A percentile compares a stretch with the other conserved stretches of the same genome.
Conservation (phyloP, 2,797 vertebrate genomes). For the Eulemur albifrons region DNA sequence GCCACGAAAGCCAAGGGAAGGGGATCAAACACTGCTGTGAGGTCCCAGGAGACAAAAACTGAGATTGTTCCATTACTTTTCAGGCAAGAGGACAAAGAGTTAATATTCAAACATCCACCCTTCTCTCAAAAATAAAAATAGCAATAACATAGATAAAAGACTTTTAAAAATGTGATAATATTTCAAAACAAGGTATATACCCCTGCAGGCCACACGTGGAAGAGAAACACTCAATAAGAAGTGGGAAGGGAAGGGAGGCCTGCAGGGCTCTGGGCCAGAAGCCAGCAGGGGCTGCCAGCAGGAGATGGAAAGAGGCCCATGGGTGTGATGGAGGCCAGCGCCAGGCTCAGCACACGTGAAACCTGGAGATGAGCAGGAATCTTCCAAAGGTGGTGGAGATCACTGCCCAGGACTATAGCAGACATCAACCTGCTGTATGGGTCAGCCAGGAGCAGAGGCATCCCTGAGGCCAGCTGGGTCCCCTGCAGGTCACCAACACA, state of each 20-base stretch:
- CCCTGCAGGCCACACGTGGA: background rate
- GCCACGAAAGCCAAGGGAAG: background rate
- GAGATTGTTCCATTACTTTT: background rate
- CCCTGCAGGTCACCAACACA: fast-evolving
- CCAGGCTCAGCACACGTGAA: fast-evolving
- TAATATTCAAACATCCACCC: background rate
- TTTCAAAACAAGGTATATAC: background rate
- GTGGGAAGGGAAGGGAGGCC: background rate
- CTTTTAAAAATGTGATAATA: background rate
- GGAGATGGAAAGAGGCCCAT: background rate
- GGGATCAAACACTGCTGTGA: background rate
- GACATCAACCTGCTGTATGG: background rate
- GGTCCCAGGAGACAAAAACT: background rate
- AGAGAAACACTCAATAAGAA: background rate
- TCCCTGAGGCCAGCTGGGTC: fast-evolving
- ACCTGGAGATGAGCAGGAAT: background rate
- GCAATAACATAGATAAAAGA: background rate
- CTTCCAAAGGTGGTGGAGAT: background rate
- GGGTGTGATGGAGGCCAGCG: background rate
- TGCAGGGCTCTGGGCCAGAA: background rate
- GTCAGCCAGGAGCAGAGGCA: background rate
- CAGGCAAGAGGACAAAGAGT: background rate
- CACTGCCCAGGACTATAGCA: fast-evolving
- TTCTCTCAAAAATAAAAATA: background rate
- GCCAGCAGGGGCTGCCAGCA: background rate